These are phyloP conservation scores for Sus cebifrons DNA, from an alignment of 2,797 vertebrate genomes.

Conservation along the genomic window DNA sequence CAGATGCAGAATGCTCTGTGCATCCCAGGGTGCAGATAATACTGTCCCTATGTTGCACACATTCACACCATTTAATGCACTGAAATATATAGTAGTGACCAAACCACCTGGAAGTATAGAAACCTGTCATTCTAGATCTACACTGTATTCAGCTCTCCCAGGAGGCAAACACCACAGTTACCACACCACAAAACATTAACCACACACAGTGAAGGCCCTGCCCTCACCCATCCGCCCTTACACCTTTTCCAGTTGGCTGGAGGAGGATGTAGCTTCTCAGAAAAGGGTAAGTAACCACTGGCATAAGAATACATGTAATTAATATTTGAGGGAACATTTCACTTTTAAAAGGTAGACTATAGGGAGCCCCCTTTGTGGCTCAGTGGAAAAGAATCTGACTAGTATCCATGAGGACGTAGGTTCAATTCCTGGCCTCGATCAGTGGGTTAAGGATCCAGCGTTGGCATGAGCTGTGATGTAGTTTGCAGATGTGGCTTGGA, in stretches of 20 bases:
- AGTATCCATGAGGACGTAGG: too few species aligned
- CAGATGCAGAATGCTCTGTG: not conserved
- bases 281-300: not conserved
- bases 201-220: not conserved
- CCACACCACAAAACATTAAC: not conserved
- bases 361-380: too few species aligned
- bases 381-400: too few species aligned
- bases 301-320: not conserved
- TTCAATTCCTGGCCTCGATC: too few species aligned
- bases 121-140: not conserved
- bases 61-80: not conserved
- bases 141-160: not conserved
- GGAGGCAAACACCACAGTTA: not conserved
- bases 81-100: not conserved
- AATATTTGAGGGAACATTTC: not conserved
- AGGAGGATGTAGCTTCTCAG: not conserved
- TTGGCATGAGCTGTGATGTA: too few species aligned
- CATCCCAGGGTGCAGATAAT: not conserved
- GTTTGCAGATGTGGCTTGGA: too few species aligned
- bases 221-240: not conserved
- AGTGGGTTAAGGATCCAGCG: too few species aligned
- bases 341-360: not conserved
- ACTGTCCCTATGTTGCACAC: not conserved
- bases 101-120: not conserved
- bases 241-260: not conserved